A percentile compares a stretch with the other conserved stretches of the same genome.
These are phyloP conservation scores for Orycteropus afer DNA, from an alignment of 2,113 vertebrate genomes.

Conservation along the genomic window DNA sequence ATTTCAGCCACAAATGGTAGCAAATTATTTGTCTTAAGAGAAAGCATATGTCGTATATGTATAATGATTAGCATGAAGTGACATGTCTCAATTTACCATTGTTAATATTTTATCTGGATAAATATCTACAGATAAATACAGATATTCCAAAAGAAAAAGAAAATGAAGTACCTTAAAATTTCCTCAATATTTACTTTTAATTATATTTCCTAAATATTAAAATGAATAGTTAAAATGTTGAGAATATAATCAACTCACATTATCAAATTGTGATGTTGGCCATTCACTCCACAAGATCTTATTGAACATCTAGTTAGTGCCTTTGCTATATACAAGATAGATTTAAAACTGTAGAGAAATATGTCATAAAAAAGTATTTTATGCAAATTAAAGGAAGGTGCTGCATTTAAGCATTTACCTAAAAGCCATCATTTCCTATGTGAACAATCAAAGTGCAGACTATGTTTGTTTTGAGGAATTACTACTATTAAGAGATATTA, in stretches of 20 bases:
- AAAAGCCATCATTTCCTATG: neutral
- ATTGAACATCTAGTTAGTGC: neutral
- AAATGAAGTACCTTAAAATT: neutral
- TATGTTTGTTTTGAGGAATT: neutral
- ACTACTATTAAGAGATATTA: neutral
- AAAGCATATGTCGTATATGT: neutral
- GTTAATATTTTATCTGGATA: neutral
- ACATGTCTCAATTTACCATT: neutral
- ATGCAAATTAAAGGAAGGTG: neutral
- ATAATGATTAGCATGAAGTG: conserved; percentile 10
- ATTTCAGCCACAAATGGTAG: neutral
- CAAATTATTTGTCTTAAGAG: neutral
- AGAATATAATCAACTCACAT: neutral
- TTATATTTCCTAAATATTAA: neutral
- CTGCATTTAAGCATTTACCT: neutral
- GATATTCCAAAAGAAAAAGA: neutral
- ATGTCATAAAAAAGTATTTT: neutral
- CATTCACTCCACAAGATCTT: neutral
- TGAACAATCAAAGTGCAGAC: neutral
- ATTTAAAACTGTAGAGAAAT: neutral
- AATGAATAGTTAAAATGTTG: neutral
- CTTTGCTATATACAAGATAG: neutral
- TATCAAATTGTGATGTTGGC: neutral
- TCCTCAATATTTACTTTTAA: neutral
- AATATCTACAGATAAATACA: neutral